Base-by-base conservation (phyloP, 2,888 invertebrate species). In the Chironomus tentans region DNA sequence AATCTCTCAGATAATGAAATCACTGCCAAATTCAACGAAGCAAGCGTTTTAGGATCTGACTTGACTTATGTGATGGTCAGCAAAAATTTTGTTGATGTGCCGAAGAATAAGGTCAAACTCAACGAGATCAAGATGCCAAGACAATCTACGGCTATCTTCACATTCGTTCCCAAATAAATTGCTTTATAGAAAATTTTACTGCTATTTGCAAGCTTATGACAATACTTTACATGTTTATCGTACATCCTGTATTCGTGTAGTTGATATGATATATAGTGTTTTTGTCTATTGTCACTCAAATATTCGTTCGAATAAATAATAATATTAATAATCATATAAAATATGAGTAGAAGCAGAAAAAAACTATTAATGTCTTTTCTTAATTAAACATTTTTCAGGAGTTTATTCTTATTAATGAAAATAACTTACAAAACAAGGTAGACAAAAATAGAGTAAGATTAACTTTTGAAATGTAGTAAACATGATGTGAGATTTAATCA, bases 101-200 rank as follows among this genome's bases (percentile, higher is more conserved):
- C 21, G 12, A 65, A 65, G 21, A 21, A 18, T 24, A 65, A 24
- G 13, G 13, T 24, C 12, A 65, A 65, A 7, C 10, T 22, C 10
- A 22, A n/a, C 2, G 13, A 65, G 13, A 65, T 65, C 21, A 12
- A 65, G 18, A 85, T 93, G 75, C 87, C 91, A 0, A 83, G 88
- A 0, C 86, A 86, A 79, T 88, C 91, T 12, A 87, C 90, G 0
- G 83, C 91, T 15, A 86, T 92, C 62, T 84, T 92, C 71, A 90
- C 90, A 18, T 93, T 91, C 82, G 91, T 91, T 48, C 91, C 92
- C 18, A 68, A 76, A 62, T 76, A 68, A 69, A 47, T 4, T 56
- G 24, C 15, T 38, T 38, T 10, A 38, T 38, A 38, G 10, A 38
- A 38, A 38, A 10, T 38, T 38, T 38, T 38, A 38, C 38, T 38